These are phyloP conservation scores for Drosophila nasuta DNA, from an alignment of 1,140 invertebrate species.

Conservation along the genomic window DNA sequence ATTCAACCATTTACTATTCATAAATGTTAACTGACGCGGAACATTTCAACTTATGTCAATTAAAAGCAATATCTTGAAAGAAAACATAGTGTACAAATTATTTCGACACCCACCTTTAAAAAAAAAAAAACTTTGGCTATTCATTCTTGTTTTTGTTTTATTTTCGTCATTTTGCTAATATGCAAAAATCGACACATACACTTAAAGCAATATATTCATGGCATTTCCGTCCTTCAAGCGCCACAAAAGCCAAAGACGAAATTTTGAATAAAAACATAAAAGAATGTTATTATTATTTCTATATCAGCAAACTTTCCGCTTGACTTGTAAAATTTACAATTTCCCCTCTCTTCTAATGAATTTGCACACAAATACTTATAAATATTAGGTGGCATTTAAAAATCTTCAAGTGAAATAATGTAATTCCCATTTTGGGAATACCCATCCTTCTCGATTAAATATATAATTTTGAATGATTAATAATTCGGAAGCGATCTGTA, in stretches of 20 bases:
- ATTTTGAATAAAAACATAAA: slow-evolving; percentile 30
- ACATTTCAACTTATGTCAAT: neutral
- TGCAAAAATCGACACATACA: slow-evolving; percentile 69
- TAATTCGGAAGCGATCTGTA: neutral
- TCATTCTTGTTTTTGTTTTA: slow-evolving; percentile 49
- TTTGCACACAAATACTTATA: slow-evolving; percentile 41
- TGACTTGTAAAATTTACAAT: slow-evolving; percentile 54
- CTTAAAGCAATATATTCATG: slow-evolving; percentile 40
- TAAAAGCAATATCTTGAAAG: neutral
- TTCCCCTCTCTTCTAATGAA: slow-evolving; percentile 40
- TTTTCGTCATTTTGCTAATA: slow-evolving; percentile 69
- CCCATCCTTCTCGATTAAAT: slow-evolving; percentile 2
- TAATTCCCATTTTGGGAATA: neutral
- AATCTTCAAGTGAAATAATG: slow-evolving; percentile 13
- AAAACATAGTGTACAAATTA: neutral
- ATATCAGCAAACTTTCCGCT: slow-evolving; percentile 42
- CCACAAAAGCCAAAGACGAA: slow-evolving; percentile 54
- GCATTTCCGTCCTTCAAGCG: slow-evolving; percentile 79
- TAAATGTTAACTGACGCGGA: no score
- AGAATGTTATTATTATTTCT: slow-evolving; percentile 50
- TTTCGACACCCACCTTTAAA: neutral
- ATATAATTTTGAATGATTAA: neutral
- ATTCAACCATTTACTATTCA: no score
- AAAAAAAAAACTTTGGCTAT: neutral
- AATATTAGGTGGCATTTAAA: slow-evolving; percentile 47